Evolutionary conservation across 2,888 invertebrate species (phyloP).

Genomic region (Eremobia ochroleuca): DNA sequence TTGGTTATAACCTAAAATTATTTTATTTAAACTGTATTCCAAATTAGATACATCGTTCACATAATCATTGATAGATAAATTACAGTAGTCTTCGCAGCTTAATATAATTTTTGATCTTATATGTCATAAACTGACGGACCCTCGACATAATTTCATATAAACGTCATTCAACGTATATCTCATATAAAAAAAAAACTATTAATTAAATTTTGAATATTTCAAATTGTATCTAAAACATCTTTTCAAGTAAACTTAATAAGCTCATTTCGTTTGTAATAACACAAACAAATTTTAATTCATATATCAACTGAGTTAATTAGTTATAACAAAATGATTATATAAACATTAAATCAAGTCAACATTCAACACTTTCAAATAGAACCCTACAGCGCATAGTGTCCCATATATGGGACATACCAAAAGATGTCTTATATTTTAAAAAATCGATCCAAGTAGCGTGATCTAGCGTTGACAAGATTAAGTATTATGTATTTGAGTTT

Average conservation of each 20-base stretch:
- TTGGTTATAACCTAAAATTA: constrained; percentile 64
- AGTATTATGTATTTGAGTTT: no score
- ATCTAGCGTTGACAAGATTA: no score
- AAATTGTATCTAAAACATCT: constrained; percentile 54
- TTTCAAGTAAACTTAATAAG: constrained; percentile 63
- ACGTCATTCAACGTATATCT: constrained; percentile 34
- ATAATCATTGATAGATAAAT: constrained; percentile 59
- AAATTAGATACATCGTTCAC: constrained; percentile 47
- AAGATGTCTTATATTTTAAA: no score
- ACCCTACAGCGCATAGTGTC: no score
- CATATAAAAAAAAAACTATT: constrained; percentile 50
- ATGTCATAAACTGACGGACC: constrained; percentile 34
- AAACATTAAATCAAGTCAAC: constrained; percentile 17
- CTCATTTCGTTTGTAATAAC: constrained; percentile 53
- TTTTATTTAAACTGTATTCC: constrained; percentile 40
- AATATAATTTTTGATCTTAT: constrained; percentile 64
- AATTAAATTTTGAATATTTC: constrained; percentile 54
- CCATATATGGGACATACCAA: no score
- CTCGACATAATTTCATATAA: constrained; percentile 46
- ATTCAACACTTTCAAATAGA: constrained; percentile 15
- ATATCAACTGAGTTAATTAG: constrained; percentile 5
- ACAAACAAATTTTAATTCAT: constrained; percentile 26
- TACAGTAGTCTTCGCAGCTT: constrained; percentile 51
- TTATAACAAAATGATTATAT: constrained; percentile 7
- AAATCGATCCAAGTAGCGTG: no score